phyloP scores from a whole-genome alignment of 1,140 invertebrate species.

The Piezodorus guildinii region DNA sequence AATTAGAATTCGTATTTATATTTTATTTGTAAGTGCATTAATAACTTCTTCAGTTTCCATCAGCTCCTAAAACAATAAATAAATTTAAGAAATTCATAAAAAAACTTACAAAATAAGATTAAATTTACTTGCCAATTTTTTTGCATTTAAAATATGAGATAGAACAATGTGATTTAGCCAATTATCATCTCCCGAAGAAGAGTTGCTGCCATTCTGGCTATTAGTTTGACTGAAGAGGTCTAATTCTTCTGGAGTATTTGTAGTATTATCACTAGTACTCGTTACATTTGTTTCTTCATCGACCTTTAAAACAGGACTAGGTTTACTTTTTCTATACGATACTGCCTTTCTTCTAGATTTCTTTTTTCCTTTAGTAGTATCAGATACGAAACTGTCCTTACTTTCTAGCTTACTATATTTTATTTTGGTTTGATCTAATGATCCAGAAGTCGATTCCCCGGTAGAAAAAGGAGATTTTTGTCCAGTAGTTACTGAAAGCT shows the following conservation, averaged over 20 bases:
- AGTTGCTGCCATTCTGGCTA: not conserved
- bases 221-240: not conserved
- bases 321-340: not conserved
- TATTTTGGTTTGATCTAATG: no score
- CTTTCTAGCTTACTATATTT: no score
- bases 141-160: not conserved
- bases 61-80: conserved; percentile 1
- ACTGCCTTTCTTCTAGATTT: not conserved
- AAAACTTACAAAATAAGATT: not conserved
- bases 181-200: not conserved
- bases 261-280: not conserved
- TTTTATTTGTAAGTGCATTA: not conserved
- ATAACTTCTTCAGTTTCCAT: not conserved
- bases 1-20: no score
- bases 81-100: not conserved
- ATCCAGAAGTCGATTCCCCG: no score
- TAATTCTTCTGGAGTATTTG: not conserved
- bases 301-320: conserved; percentile 7
- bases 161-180: not conserved
- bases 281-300: not conserved
- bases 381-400: not conserved
- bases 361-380: not conserved
- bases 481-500: no score
- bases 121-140: conserved; percentile 5
- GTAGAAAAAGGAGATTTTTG: no score